Conservation (phyloP, 1,140 invertebrate species). For the Drosophila ficusphila region DNA sequence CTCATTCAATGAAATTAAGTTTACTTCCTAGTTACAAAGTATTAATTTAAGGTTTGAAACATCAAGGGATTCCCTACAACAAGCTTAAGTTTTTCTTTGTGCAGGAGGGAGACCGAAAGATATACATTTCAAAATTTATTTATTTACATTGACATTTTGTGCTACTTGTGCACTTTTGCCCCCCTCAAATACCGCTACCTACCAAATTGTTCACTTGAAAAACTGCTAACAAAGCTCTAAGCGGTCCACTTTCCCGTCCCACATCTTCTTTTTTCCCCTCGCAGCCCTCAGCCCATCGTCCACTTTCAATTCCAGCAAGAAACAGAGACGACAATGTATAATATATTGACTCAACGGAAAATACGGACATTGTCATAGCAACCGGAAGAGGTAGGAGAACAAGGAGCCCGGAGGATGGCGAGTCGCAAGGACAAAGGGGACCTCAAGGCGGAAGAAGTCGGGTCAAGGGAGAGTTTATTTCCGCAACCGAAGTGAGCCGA, state of each 20-base stretch:
- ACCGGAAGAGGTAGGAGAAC: constrained; percentile 58
- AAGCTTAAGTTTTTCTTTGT: constrained; percentile 4
- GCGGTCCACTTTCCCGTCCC: constrained; percentile 54
- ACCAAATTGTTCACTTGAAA: constrained; percentile 56
- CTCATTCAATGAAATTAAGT: too few species aligned
- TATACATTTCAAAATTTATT: constrained; percentile 80
- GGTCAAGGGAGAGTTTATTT: constrained; percentile 79
- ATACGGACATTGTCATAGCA: constrained; percentile 77
- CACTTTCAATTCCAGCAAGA: constrained; percentile 27
- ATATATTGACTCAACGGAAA: constrained; percentile 80
- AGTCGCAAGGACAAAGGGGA: constrained; percentile 7
- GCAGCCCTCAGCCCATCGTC: background rate
- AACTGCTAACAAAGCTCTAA: constrained; percentile 80
- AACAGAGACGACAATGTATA: constrained; percentile 71
- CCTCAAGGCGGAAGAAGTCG: constrained; percentile 58
- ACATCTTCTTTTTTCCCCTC: background rate
- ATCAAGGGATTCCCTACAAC: too few species aligned
- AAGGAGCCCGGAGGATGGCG: constrained; percentile 10
- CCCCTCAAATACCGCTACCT: background rate
- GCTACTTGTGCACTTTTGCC: constrained; percentile 71
- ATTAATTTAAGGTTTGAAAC: too few species aligned
- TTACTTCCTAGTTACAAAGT: too few species aligned
- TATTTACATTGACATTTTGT: constrained; percentile 81
- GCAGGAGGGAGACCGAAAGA: constrained; percentile 34
- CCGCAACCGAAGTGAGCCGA: constrained; percentile 69